Percentiles rank a stretch among this genome's conserved stretches.
phyloP scores from a whole-genome alignment of 2,113 vertebrate genomes.

The Benitochromis conjunctus region DNA sequence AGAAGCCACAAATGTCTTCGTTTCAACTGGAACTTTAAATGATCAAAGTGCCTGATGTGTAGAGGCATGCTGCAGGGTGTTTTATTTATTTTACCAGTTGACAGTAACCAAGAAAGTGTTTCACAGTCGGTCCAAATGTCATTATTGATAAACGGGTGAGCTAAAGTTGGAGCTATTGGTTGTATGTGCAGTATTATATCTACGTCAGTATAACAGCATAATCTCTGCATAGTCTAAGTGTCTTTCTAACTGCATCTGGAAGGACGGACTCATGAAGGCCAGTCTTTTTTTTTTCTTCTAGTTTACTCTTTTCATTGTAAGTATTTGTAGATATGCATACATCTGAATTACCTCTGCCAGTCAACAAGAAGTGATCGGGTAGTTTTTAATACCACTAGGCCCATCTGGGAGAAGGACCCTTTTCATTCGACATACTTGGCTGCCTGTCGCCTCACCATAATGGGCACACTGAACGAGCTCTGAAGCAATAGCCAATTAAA shows the following conservation, averaged over 20 bases:
- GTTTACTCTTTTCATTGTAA: slow-evolving; percentile 21
- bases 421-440: slow-evolving; percentile 92
- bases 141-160: slow-evolving; percentile 18
- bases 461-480: slow-evolving; percentile 89
- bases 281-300: slow-evolving; percentile 2
- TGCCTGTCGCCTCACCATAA: slow-evolving; percentile 88
- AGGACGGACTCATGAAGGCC: slow-evolving; percentile 14
- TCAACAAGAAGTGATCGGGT: slow-evolving; percentile 86
- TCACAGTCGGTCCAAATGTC: slow-evolving; percentile 48
- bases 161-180: background rate
- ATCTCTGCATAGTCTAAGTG: background rate
- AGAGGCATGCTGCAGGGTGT: slow-evolving; percentile 55
- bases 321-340: slow-evolving; percentile 60
- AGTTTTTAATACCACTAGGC: slow-evolving; percentile 78
- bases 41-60: slow-evolving; percentile 63
- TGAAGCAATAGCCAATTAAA: slow-evolving; percentile 99
- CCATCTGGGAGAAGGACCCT: slow-evolving; percentile 88
- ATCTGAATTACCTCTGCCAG: slow-evolving; percentile 71
- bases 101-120: slow-evolving; percentile 41
- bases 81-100: slow-evolving; percentile 25
- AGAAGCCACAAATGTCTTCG: slow-evolving; percentile 52
- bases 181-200: background rate
- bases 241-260: slow-evolving; percentile 9
- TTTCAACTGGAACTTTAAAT: slow-evolving; percentile 55
- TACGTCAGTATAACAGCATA: background rate